Evolutionary conservation across 92 coral and sea anemone genomes (phyloP).

Genomic region (Chrysogorgia sp.): DNA sequence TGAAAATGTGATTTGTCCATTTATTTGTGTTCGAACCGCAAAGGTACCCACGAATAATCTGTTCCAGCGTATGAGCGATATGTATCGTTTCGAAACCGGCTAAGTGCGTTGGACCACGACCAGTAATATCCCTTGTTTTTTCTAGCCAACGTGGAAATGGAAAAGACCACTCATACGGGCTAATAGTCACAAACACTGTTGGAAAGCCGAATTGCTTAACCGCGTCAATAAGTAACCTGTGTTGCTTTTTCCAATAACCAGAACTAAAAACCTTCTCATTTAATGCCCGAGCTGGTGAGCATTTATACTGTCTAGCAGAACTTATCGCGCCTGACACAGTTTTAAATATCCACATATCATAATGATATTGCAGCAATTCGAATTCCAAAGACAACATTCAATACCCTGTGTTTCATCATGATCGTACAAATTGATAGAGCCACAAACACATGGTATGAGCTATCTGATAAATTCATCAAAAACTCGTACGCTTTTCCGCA

Average conservation of each 20-base stretch:
- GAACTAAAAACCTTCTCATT: not conserved
- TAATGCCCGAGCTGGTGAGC: not conserved
- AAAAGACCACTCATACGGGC: slow-evolving; percentile 34
- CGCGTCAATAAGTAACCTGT: slow-evolving; percentile 3
- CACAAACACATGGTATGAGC: not conserved
- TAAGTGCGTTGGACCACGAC: not conserved
- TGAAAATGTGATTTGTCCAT: too few species aligned
- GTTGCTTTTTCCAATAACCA: slow-evolving; percentile 21
- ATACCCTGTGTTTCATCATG: not conserved
- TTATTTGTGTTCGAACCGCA: slow-evolving; percentile 37
- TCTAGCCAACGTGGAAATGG: slow-evolving; percentile 24
- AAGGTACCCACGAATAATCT: slow-evolving; percentile 28
- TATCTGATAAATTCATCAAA: not conserved
- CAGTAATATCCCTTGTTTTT: not conserved
- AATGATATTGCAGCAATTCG: too few species aligned
- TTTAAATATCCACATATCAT: too few species aligned
- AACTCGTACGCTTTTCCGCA: slow-evolving; percentile 7
- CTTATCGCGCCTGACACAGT: not conserved
- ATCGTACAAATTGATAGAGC: too few species aligned
- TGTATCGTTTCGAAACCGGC: slow-evolving; percentile 19
- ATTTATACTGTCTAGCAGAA: too few species aligned
- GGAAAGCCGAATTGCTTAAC: not conserved
- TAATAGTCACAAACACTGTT: slow-evolving; percentile 2
- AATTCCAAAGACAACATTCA: not conserved
- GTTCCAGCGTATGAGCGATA: slow-evolving; percentile 38